Evolutionary conservation across 2,797 vertebrate genomes (phyloP).

Genomic region (Liasis olivaceus): DNA sequence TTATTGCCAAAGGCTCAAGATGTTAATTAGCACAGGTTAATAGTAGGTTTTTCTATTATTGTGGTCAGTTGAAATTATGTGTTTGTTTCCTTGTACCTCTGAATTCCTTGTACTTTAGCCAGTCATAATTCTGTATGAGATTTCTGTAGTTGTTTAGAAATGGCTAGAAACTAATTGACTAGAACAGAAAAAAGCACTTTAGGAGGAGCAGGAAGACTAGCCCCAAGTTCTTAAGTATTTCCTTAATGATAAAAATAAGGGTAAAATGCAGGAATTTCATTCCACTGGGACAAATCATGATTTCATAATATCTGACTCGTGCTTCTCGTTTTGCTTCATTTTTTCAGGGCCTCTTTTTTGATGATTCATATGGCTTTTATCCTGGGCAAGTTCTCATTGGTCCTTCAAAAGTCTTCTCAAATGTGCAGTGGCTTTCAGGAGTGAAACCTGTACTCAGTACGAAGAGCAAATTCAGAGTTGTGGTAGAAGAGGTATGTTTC

Average conservation of each 20-base stretch:
- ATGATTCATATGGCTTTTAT: conserved; percentile 97
- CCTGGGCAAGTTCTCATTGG: conserved; percentile 97
- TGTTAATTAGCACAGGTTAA: background rate
- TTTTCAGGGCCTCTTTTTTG: conserved; percentile 93
- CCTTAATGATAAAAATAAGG: background rate
- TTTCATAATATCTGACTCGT: background rate
- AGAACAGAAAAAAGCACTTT: conserved; percentile 15
- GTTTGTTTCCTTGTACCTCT: conserved; percentile 18
- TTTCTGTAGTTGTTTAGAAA: conserved; percentile 51
- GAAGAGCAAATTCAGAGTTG: conserved; percentile 97
- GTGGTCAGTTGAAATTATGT: background rate
- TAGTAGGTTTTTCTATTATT: background rate
- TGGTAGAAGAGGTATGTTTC: conserved; percentile 91
- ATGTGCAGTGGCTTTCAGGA: conserved; percentile 95
- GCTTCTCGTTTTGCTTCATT: conserved; percentile 22
- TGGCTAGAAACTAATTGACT: conserved; percentile 32
- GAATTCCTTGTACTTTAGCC: background rate
- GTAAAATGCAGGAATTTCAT: conserved; percentile 1
- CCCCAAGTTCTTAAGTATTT: conserved; percentile 6
- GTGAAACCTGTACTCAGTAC: conserved; percentile 96
- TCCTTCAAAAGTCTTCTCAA: conserved; percentile 95
- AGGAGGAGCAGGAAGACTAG: conserved; percentile 28
- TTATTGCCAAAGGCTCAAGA: background rate
- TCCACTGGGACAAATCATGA: background rate
- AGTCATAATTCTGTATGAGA: conserved; percentile 1